Conservation (phyloP, 2,888 invertebrate species). For the Oligia fasciuncula region DNA sequence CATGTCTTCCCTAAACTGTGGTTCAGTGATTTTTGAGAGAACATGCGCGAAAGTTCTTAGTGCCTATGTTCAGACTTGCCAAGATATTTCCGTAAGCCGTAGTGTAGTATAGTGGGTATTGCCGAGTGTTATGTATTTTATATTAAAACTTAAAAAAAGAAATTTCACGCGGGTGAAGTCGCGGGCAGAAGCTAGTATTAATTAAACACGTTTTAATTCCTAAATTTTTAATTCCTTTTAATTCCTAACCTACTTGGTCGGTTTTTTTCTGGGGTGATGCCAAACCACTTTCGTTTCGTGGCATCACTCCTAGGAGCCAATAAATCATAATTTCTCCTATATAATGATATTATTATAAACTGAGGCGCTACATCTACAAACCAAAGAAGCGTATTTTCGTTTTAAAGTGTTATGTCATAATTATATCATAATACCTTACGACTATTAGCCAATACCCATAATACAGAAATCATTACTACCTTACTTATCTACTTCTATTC, state of each 20-base stretch:
- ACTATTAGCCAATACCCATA: neutral
- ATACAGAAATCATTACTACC: neutral
- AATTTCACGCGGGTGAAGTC: neutral
- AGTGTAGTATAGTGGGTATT: neutral
- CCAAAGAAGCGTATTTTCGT: neutral
- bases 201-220: neutral
- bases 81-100: no score
- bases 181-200: neutral
- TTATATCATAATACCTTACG: neutral
- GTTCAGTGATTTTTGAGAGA: no score
- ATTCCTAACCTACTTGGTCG: neutral
- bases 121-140: neutral
- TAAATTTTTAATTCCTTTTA: no score
- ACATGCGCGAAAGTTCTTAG: no score
- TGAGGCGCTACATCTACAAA: conserved; percentile 15
- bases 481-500: neutral
- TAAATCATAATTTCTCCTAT: neutral
- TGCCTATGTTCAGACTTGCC: no score
- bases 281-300: no score
- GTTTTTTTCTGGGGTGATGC: neutral
- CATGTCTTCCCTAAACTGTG: no score
- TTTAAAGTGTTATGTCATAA: conserved; percentile 3
- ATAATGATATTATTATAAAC: neutral
- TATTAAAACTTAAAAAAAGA: neutral
- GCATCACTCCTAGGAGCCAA: neutral